Evolutionary conservation across 2,797 vertebrate species (phyloP).

Genomic region (Clamator glandarius): DNA sequence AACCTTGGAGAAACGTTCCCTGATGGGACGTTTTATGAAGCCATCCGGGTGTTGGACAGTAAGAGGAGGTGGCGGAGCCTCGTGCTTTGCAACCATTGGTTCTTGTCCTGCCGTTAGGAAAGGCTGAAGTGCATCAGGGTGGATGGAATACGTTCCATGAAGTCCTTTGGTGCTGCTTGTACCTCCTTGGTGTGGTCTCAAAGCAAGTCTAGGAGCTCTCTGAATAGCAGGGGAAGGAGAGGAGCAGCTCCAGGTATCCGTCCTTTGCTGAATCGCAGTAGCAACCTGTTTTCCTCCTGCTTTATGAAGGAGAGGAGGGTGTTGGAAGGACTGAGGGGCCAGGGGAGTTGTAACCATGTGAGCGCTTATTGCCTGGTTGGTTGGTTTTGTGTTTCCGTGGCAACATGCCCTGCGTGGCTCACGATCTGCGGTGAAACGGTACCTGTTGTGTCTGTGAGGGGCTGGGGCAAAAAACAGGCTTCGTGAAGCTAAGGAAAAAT

Average conservation of each 20-base stretch:
- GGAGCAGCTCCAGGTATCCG: not conserved
- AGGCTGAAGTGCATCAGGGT: accelerated
- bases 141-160: not conserved
- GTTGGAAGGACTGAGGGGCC: not conserved
- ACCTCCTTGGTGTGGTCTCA: not conserved
- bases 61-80: not conserved
- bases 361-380: not conserved
- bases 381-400: not conserved
- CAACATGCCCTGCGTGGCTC: not conserved
- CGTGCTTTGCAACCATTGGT: not conserved
- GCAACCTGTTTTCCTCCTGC: accelerated
- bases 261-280: not conserved
- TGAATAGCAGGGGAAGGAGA: not conserved
- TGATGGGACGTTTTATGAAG: not conserved
- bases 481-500: not conserved
- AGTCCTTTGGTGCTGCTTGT: not conserved
- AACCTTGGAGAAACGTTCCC: not conserved
- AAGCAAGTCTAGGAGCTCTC: not conserved
- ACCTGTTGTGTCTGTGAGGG: not conserved
- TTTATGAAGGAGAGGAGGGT: not conserved
- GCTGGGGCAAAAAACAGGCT: not conserved
- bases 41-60: not conserved
- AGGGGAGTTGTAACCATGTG: not conserved
- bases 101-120: not conserved
- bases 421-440: not conserved